Evolutionary conservation across 2,797 vertebrate species (phyloP).

Genomic region (Argyrosomus regius): DNA sequence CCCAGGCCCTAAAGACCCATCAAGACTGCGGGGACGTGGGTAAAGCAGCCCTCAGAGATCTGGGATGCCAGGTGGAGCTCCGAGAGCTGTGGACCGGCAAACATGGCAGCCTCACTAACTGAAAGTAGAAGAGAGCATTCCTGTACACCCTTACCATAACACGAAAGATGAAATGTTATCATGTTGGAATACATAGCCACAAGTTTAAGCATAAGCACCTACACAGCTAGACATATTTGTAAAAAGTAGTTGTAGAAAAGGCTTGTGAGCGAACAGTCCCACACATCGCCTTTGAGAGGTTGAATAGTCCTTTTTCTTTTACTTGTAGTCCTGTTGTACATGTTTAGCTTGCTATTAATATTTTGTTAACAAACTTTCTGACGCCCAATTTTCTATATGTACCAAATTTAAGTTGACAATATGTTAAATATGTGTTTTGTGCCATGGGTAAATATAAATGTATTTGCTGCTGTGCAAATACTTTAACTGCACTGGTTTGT

Average conservation of each 20-base stretch:
- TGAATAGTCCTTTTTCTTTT: conserved; percentile 1
- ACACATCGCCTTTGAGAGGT: neutral
- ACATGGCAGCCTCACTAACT: conserved; percentile 90
- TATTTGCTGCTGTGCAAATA: conserved; percentile 34
- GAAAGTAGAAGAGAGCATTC: conserved; percentile 43
- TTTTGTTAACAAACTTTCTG: neutral
- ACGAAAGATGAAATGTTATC: conserved; percentile 6
- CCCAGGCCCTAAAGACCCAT: conserved; percentile 87
- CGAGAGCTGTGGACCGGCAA: conserved; percentile 96
- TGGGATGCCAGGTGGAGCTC: conserved; percentile 94
- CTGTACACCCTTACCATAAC: neutral
- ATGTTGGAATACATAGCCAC: conserved; percentile 1
- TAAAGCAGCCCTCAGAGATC: conserved; percentile 93
- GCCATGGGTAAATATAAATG: conserved; percentile 12
- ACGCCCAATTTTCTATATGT: neutral
- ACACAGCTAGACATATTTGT: conserved; percentile 1
- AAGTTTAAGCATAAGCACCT: conserved; percentile 9
- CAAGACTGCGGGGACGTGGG: conserved; percentile 90
- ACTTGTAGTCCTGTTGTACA: neutral
- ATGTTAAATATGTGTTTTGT: conserved; percentile 10
- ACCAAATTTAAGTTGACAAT: neutral
- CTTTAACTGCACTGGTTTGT: conserved; percentile 2
- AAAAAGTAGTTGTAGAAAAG: conserved; percentile 23
- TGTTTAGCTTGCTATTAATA: conserved; percentile 2
- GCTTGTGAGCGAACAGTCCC: neutral